Base-by-base conservation (phyloP, 2,797 vertebrate species). In the Tinamus major region DNA sequence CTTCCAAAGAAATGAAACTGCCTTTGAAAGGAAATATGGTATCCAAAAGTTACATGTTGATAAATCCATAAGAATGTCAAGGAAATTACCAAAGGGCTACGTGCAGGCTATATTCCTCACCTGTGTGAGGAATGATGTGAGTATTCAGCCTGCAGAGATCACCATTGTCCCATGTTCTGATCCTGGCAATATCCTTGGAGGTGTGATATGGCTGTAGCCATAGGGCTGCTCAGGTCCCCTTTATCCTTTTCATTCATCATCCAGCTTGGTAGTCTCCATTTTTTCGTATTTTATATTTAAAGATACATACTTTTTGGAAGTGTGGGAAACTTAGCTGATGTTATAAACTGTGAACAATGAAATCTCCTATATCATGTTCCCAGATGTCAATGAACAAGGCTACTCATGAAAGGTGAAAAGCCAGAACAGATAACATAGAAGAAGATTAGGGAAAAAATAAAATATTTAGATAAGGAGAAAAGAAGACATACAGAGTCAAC, bases 1-100 rank as follows among this genome's bases (percentile, higher is more conserved):
- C 35, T 69, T 93, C 6, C 31, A 92, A 95, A 96, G 74, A 41
- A 95, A 94, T 95, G 74, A 89, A 95, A 72, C 68, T 90, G 56
- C 53, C 49, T 94, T 95, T 84, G 70, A 96, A 96, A 87, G n/a
- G 71, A 95, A 91, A 90, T 46, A 14, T 93, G 37, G 8, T 79
- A 89, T 89, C 79, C 44, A 78, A 87, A 72, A 77, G 24, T 8
- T 78, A 31, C 70, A 13, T 49, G 18, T 69, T 85, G 56, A 58
- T 74, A 79, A 70, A 10, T 23, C 27, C 80, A 9, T 80, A 85
- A 75, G 44, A 84, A 64, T 16, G 78, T 26, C 35, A 65, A 70
- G 37, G 56, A 70, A 48, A 59, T 59, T 61, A 31, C 37, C 65
- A 53, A 85, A 56, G 9, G 2, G 3, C 64, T 55, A 35, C 8